Percentiles rank a stretch among this genome's conserved stretches.
These are phyloP conservation scores for Anisognathus igniventris DNA, from an alignment of 2,797 vertebrate species.

Conservation along the genomic window DNA sequence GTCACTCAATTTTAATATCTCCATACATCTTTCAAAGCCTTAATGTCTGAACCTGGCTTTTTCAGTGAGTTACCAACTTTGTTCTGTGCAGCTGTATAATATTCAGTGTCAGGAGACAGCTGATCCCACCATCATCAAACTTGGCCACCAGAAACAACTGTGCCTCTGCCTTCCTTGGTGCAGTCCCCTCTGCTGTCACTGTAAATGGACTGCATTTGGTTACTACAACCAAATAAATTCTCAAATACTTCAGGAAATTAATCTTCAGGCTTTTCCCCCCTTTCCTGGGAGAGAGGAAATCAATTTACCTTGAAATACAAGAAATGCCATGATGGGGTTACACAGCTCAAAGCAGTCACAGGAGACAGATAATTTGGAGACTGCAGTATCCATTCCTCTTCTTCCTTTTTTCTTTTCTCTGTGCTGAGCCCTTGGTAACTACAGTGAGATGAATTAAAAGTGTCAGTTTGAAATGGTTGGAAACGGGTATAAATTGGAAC, in stretches of 20 bases:
- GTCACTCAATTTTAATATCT: neutral
- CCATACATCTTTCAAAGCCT: neutral
- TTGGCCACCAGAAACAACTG: neutral
- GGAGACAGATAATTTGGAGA: neutral
- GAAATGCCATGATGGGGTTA: neutral
- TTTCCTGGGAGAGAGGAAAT: neutral
- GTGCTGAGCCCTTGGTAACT: neutral
- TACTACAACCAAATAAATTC: neutral
- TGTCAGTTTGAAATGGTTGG: slow-evolving; percentile 43
- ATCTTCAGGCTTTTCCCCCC: neutral
- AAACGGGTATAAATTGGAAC: slow-evolving; percentile 53
- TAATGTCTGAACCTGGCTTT: neutral
- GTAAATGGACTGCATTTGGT: neutral
- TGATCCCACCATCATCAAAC: neutral
- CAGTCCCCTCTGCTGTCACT: fast-evolving
- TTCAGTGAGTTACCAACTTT: neutral
- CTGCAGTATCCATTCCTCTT: neutral
- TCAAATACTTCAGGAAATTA: neutral
- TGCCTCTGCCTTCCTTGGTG: neutral
- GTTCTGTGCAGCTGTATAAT: neutral
- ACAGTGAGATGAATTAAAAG: slow-evolving; percentile 39
- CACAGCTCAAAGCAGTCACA: neutral
- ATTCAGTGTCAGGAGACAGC: neutral
- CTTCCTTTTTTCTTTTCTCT: neutral
- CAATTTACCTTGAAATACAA: neutral